These are phyloP conservation scores for Steatornis caripensis DNA, from an alignment of 2,113 vertebrate species.

Conservation along the genomic window DNA sequence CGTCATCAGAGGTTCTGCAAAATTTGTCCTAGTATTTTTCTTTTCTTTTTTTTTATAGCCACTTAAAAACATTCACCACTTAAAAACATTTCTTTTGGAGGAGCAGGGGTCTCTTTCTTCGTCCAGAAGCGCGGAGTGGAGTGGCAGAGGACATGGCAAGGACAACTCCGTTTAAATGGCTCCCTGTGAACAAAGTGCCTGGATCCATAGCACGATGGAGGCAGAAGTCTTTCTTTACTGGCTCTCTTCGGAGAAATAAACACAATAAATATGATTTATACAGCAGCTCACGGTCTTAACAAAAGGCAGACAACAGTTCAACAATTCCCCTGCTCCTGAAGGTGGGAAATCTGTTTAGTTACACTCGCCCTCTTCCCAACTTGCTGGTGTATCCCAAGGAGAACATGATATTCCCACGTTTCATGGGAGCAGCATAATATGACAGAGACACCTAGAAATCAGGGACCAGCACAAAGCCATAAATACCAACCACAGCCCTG, in stretches of 20 bases:
- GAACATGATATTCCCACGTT: not conserved
- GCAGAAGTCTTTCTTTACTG: not conserved
- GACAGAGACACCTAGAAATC: not conserved
- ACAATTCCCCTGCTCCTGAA: not conserved
- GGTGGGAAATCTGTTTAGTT: slow-evolving; percentile 12
- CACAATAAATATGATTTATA: not conserved
- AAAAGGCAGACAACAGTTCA: not conserved
- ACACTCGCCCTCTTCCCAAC: not conserved
- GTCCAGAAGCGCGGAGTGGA: not conserved
- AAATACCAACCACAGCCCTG: not conserved
- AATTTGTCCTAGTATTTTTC: not conserved
- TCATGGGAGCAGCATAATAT: not conserved
- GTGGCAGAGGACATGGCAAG: not conserved
- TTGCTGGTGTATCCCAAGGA: not conserved
- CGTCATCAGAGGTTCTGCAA: not conserved
- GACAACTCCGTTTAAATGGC: not conserved
- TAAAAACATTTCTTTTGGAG: not conserved
- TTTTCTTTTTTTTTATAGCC: not conserved
- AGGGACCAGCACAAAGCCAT: not conserved
- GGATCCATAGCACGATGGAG: not conserved
- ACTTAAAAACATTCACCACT: not conserved
- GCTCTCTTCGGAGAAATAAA: not conserved
- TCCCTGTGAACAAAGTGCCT: not conserved
- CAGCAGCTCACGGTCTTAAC: not conserved
- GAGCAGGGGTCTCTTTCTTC: not conserved